Evolutionary conservation across 2,113 vertebrate genomes (phyloP).

Genomic region (Ptyas mucosa): DNA sequence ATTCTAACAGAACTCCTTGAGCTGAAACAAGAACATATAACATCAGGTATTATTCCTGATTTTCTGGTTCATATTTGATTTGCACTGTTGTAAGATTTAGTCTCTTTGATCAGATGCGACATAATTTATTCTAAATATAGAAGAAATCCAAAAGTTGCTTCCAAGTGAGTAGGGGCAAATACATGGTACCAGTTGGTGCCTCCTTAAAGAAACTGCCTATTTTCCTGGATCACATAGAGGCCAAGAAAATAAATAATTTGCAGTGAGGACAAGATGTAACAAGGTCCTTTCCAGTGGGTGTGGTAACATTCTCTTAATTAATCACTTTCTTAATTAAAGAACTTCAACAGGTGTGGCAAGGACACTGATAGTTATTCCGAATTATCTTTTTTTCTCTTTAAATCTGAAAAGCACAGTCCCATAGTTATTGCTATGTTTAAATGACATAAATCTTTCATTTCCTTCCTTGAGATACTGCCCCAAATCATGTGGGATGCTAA

Average conservation of each 20-base stretch:
- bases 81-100: not conserved
- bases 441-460: not conserved
- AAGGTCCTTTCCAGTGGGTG: not conserved
- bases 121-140: not conserved
- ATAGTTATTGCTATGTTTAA: not conserved
- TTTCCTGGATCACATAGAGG: not conserved
- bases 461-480: not conserved
- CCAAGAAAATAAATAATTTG: not conserved
- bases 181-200: not conserved
- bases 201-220: not conserved
- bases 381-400: not conserved
- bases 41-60: conserved; percentile 77
- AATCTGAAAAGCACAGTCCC: not conserved
- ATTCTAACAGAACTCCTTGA: conserved; percentile 88
- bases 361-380: not conserved
- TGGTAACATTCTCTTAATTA: not conserved
- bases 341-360: not conserved
- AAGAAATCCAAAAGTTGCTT: not conserved
- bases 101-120: not conserved
- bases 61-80: not conserved
- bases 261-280: not conserved
- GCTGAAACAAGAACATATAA: conserved; percentile 90
- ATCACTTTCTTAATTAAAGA: not conserved
- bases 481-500: not conserved
- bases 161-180: not conserved